Conservation (phyloP, 2,888 invertebrate species). For the Leucoma salicis region DNA sequence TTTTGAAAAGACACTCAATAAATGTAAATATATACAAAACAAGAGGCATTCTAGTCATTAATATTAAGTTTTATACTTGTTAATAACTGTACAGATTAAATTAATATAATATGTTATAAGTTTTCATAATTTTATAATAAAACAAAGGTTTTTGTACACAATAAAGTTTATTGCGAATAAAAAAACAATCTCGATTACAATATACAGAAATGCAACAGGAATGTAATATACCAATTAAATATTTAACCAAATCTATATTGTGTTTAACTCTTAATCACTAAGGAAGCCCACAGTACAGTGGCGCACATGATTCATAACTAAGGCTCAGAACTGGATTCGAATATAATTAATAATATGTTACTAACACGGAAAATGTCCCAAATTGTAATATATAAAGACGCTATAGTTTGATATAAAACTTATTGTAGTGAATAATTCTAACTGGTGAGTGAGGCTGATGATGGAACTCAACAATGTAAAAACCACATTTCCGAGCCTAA, state of each 20-base stretch:
- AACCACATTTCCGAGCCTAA: too few species aligned
- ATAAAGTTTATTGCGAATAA: conserved; percentile 62
- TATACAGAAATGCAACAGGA: conserved; percentile 57
- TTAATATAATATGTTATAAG: conserved; percentile 22
- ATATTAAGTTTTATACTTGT: conserved; percentile 54
- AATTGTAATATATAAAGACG: too few species aligned
- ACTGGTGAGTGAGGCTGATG: too few species aligned
- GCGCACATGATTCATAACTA: not conserved
- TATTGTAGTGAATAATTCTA: too few species aligned
- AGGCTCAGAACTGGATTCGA: too few species aligned
- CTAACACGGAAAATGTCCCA: too few species aligned
- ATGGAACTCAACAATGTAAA: not conserved
- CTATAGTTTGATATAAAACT: too few species aligned
- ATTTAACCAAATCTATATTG: conserved; percentile 56
- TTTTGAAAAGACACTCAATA: too few species aligned
- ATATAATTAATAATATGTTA: too few species aligned
- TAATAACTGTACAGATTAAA: conserved; percentile 39
- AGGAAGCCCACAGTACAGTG: conserved; percentile 34
- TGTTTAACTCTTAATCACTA: conserved; percentile 40
- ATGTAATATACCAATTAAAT: conserved; percentile 71
- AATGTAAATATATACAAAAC: conserved; percentile 33
- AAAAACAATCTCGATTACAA: conserved; percentile 50
- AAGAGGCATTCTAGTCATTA: conserved; percentile 75
- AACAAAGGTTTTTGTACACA: conserved; percentile 51
- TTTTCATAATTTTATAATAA: conserved; percentile 45